Evolutionary conservation across 2,797 vertebrate genomes (phyloP).

Genomic region (Amphiprion clarkii): DNA sequence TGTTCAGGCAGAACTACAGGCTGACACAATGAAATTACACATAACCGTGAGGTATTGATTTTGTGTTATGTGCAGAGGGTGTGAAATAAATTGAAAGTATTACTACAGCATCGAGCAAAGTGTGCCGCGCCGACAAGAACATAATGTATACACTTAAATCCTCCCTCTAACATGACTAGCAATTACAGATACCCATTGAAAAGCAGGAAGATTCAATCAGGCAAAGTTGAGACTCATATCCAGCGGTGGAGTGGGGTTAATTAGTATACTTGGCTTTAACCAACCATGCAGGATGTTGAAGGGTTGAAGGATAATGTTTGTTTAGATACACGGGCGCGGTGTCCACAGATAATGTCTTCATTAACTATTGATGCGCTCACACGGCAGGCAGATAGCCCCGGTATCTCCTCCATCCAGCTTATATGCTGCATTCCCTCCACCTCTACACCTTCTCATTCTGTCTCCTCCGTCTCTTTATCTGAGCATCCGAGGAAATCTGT

Average conservation of each 20-base stretch:
- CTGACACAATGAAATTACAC: conserved; percentile 77
- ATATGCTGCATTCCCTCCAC: conserved; percentile 46
- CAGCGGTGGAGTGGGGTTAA: conserved; percentile 71
- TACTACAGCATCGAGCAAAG: conserved; percentile 51
- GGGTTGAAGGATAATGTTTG: conserved; percentile 78
- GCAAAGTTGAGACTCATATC: conserved; percentile 64
- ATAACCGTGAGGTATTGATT: conserved; percentile 77
- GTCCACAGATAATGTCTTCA: conserved; percentile 79
- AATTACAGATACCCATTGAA: conserved; percentile 74
- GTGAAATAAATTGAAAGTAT: conserved; percentile 80
- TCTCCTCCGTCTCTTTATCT: conserved; percentile 47
- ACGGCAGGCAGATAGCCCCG: conserved; percentile 51
- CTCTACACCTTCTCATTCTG: conserved; percentile 37
- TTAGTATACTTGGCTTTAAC: conserved; percentile 75
- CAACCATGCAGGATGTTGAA: conserved; percentile 74
- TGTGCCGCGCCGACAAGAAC: conserved; percentile 64
- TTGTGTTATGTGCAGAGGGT: conserved; percentile 77
- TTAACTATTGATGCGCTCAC: conserved; percentile 78
- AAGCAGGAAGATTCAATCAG: conserved; percentile 72
- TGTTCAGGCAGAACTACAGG: conserved; percentile 75
- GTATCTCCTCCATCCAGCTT: conserved; percentile 49
- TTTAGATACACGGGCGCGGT: conserved; percentile 71
- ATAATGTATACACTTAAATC: conserved; percentile 69
- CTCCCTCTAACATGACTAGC: conserved; percentile 71
- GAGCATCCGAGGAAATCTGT: conserved; percentile 45